Base-by-base conservation (phyloP, 2,888 invertebrate species). In the Acronicta psi region DNA sequence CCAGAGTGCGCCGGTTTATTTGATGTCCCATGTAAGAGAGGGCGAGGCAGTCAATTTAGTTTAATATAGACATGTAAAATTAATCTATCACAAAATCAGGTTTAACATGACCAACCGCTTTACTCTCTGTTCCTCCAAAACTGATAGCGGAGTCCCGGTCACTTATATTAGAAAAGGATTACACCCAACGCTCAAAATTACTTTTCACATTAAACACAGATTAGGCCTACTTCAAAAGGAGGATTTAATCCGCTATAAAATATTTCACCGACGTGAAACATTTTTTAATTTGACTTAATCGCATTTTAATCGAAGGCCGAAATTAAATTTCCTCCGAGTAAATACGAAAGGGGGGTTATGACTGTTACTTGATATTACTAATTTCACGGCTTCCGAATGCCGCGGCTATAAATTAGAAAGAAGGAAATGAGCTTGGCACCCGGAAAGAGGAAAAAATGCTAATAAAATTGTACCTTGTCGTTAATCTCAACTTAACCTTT, bases 401-500 rank as follows among this genome's bases (percentile, higher is more conserved):
- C 84, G 79, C 82, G 81, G 85, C 78, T 86, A 91, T 91, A 92
- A 92, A 92, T 92, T 90, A 90, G 85, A 80, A 71, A 72, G 82
- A 84, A 85, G 91, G 91, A 92, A 92, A 91, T 92, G 90, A 92
- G 90, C 86, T 86, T 84, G 82, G 88, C 79, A 82, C 85, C 85
- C 86, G 91, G 88, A 87, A 90, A 85, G 85, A 87, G 88, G 89
- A 88, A 92, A 91, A 92, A 92, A 90, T 91, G 90, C 90, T 91
- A 92, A 91, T 92, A 92, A 91, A 92, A 92, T 90, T 88, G 88
- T 90, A 88, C 90, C 87, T 89, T 83, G 77, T 81, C 87, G 89
- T 91, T 91, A 91, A 91, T 92, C 90, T 90, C 86, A 89, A 89
- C 89, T 90, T 86, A 89, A 89, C 89, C 89, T 88, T 59, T 80